Percentiles rank a stretch among this genome's conserved stretches.
Evolutionary conservation across 2,888 invertebrate genomes (phyloP).

Genomic region (Micoletzkya japonica): DNA sequence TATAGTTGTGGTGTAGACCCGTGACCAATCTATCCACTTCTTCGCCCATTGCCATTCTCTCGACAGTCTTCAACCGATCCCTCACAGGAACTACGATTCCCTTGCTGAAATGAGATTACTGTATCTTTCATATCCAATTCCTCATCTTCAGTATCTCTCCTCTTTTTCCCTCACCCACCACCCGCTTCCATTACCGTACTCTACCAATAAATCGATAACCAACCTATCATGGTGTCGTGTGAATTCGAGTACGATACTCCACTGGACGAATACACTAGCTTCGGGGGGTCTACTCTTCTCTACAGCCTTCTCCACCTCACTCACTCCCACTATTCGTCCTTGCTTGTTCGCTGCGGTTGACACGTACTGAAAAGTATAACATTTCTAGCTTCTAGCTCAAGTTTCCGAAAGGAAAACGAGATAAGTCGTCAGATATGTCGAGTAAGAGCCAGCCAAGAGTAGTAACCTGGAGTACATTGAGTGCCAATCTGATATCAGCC

Average conservation of each 20-base stretch:
- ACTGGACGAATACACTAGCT: slow-evolving; percentile 43
- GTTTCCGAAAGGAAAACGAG: slow-evolving; percentile 34
- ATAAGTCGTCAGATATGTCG: neutral
- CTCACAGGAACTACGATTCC: slow-evolving; percentile 26
- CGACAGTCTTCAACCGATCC: slow-evolving; percentile 31
- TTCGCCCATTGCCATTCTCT: slow-evolving; percentile 32
- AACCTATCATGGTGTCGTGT: slow-evolving; percentile 38
- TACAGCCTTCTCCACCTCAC: slow-evolving; percentile 30
- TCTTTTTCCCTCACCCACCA: neutral
- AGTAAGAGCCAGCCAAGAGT: neutral
- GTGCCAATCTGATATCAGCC: slow-evolving; percentile 87
- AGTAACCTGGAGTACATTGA: slow-evolving; percentile 78
- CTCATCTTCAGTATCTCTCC: neutral
- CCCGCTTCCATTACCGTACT: too few relatives aligned
- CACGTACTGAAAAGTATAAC: slow-evolving; percentile 11
- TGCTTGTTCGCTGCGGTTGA: neutral
- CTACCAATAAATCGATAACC: neutral
- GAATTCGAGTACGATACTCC: slow-evolving; percentile 43
- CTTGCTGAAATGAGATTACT: too few relatives aligned
- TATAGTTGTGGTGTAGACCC: slow-evolving; percentile 46
- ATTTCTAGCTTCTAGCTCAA: neutral
- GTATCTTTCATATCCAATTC: too few relatives aligned
- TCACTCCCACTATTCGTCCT: neutral
- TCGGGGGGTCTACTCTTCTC: slow-evolving; percentile 34
- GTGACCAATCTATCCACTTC: slow-evolving; percentile 44